Evolutionary conservation across 37 sponge, comb jelly and placozoan species (phyloP).

Genomic region (Axinella damicornis): DNA sequence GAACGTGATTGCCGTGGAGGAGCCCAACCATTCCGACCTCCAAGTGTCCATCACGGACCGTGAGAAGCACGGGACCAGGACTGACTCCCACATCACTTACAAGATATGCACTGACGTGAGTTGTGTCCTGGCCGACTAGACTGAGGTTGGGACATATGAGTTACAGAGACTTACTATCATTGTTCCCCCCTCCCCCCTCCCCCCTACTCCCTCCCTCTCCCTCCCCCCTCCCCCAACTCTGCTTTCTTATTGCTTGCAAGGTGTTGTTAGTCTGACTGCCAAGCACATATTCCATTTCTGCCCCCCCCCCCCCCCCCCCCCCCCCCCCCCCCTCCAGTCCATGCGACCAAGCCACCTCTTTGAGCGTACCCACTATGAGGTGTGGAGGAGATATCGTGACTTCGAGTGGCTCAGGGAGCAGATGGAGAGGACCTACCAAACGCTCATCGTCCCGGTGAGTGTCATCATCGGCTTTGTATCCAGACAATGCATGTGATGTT

Average conservation of each 20-base stretch:
- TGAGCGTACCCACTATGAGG: conserved; percentile 60
- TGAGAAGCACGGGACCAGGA: conserved; percentile 39
- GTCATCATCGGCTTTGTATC: too few species aligned
- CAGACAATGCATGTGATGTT: too few species aligned
- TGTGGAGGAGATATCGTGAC: conserved; percentile 87
- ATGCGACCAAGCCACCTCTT: conserved; percentile 28
- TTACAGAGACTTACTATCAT: too few species aligned
- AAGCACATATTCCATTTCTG: too few species aligned
- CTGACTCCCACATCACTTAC: conserved; percentile 54
- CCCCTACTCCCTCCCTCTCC: too few species aligned
- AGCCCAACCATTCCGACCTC: conserved; percentile 24
- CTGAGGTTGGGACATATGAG: too few species aligned
- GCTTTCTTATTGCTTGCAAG: not conserved
- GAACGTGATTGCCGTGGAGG: not conserved
- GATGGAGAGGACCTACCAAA: conserved; percentile 46
- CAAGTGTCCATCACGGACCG: conserved; percentile 46
- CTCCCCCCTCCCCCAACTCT: too few species aligned
- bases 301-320: not conserved
- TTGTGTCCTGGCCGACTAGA: too few species aligned
- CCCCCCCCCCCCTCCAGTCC: not conserved
- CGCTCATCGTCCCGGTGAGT: conserved; percentile 79
- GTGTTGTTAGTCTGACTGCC: not conserved
- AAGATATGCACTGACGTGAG: conserved; percentile 67
- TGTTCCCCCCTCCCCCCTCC: too few species aligned
- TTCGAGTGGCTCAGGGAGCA: conserved; percentile 85